Percentiles rank a stretch among this genome's conserved stretches.
phyloP scores from a whole-genome alignment of 1,140 invertebrate genomes.

The Orchestia grillus region DNA sequence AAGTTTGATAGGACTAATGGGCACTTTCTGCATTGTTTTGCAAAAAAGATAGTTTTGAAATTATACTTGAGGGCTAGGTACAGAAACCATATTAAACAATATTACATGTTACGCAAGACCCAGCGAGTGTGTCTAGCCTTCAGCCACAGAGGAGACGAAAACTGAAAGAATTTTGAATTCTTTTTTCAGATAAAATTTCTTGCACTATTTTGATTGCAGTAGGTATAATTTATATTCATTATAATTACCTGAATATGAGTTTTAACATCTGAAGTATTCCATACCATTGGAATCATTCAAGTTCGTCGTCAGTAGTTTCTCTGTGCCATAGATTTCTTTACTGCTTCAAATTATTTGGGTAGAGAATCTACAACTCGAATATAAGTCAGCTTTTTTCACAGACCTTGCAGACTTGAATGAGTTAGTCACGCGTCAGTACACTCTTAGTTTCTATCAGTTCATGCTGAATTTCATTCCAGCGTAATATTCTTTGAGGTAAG shows the following conservation, averaged over 20 bases:
- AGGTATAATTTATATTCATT: not conserved
- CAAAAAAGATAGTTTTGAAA: too few relatives aligned
- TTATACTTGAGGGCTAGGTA: too few relatives aligned
- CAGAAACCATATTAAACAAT: too few relatives aligned
- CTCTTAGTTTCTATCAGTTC: not conserved
- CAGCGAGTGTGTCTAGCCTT: too few relatives aligned
- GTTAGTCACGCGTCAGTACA: not conserved
- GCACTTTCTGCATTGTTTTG: too few relatives aligned
- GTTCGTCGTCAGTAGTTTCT: not conserved
- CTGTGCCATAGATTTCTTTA: not conserved
- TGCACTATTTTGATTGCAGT: not conserved
- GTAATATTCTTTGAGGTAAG: too few relatives aligned
- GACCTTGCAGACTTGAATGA: not conserved
- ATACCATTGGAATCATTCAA: not conserved
- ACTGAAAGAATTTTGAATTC: not conserved
- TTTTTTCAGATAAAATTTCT: not conserved
- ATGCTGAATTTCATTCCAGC: not conserved
- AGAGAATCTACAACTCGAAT: not conserved
- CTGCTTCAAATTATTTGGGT: not conserved
- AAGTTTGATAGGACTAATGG: too few relatives aligned
- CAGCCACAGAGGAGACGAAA: not conserved
- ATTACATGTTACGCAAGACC: too few relatives aligned
- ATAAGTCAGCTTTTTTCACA: not conserved
- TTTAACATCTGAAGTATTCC: not conserved
- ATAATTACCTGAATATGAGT: not conserved